Percentiles rank a stretch among this genome's conserved stretches.
Evolutionary conservation across 2,888 invertebrate genomes (phyloP).

Genomic region (Chrysopilus asiliformis): DNA sequence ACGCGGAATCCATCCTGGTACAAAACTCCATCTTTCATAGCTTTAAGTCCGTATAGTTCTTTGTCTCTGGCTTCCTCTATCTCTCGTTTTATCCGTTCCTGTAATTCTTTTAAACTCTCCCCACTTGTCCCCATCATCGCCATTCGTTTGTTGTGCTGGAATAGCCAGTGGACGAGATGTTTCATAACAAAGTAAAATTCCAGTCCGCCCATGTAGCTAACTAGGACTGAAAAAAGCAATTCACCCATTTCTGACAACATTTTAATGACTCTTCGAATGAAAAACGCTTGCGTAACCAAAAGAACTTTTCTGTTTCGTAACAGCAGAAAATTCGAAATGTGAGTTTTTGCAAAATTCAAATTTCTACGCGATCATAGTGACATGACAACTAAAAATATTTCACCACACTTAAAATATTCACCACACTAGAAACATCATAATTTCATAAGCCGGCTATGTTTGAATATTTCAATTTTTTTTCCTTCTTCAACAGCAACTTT

Average conservation of each 20-base stretch:
- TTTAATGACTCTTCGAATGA: constrained; percentile 17
- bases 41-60: constrained; percentile 20
- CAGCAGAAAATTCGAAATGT: background rate
- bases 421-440: no score
- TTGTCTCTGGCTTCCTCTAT: constrained; percentile 20
- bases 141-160: constrained; percentile 20
- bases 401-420: constrained; percentile 9
- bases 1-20: constrained; percentile 32
- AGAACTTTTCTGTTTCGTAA: constrained; percentile 5
- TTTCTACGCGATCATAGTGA: constrained; percentile 1
- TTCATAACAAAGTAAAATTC: constrained; percentile 39
- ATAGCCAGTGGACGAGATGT: constrained; percentile 32
- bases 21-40: constrained; percentile 31
- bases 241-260: constrained; percentile 48
- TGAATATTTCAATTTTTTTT: no score
- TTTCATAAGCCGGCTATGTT: no score
- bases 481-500: no score
- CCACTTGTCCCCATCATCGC: constrained; percentile 15
- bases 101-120: constrained; percentile 22
- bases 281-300: constrained; percentile 22
- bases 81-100: constrained; percentile 24
- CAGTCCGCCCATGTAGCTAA: constrained; percentile 60
- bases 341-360: constrained; percentile 3
- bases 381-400: constrained; percentile 4
- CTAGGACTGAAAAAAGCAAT: constrained; percentile 56